Evolutionary conservation across 2,113 vertebrate genomes (phyloP).

Genomic region (Myocastor coypus): DNA sequence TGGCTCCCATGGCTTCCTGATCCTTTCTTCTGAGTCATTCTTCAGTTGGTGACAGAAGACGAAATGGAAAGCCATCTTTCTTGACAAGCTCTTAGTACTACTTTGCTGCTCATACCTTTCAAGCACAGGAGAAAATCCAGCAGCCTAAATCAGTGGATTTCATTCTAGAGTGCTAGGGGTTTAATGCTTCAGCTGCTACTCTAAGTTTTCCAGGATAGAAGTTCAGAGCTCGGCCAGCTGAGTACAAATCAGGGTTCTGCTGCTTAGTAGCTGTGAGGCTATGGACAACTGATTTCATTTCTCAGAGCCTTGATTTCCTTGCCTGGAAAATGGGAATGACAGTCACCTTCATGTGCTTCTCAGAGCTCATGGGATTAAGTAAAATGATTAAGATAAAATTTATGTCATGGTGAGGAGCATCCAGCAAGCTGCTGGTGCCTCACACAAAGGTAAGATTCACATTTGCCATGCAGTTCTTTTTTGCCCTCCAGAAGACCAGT

Average conservation of each 20-base stretch:
- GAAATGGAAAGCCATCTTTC: neutral
- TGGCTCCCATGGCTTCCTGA: neutral
- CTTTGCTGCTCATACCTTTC: neutral
- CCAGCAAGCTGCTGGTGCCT: accelerated
- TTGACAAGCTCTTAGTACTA: neutral
- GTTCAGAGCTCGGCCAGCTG: neutral
- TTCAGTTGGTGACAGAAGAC: neutral
- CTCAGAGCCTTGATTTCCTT: neutral
- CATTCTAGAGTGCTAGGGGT: neutral
- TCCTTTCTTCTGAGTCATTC: neutral
- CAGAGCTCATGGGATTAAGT: neutral
- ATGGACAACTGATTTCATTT: neutral
- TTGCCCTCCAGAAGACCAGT: neutral
- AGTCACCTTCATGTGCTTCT: neutral
- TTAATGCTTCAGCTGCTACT: neutral
- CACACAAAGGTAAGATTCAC: neutral
- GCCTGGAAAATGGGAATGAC: neutral
- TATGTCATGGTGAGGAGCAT: accelerated
- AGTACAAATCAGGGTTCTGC: neutral
- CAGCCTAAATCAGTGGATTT: neutral
- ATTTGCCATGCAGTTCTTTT: neutral
- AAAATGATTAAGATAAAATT: neutral
- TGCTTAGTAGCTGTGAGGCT: neutral
- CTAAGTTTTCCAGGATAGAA: neutral
- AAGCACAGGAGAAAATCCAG: neutral